Evolutionary conservation across 2,888 invertebrate species (phyloP).

Genomic region (Thera obeliscata): DNA sequence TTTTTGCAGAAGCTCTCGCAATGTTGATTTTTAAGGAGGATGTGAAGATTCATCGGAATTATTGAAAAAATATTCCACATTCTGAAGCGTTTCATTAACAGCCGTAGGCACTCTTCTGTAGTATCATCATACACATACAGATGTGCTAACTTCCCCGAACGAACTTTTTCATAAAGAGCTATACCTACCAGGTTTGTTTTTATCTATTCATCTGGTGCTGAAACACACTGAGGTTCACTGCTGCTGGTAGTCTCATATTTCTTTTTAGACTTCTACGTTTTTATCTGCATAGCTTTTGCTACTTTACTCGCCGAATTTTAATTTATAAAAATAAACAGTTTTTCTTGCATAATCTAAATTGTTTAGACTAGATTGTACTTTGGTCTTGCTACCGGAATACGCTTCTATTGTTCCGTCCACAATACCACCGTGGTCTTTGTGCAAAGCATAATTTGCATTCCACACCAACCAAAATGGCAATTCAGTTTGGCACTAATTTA

Average conservation of each 20-base stretch:
- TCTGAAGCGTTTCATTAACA: slow-evolving; percentile 16
- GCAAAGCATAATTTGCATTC: slow-evolving; percentile 37
- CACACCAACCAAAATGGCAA: slow-evolving; percentile 39
- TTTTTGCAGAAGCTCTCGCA: slow-evolving; percentile 21
- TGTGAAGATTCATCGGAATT: slow-evolving; percentile 15
- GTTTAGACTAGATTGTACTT: slow-evolving; percentile 24
- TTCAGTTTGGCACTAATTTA: slow-evolving; percentile 36
- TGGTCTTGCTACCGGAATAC: slow-evolving; percentile 16
- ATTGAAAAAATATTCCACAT: slow-evolving; percentile 30
- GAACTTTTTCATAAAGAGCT: not conserved
- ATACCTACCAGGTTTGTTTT: not conserved
- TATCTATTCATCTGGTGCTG: not conserved
- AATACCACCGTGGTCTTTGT: slow-evolving; percentile 37
- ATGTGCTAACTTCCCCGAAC: not conserved
- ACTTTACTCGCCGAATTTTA: not conserved
- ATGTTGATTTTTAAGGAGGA: slow-evolving; percentile 26
- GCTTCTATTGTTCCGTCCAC: slow-evolving; percentile 35
- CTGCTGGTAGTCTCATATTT: not conserved
- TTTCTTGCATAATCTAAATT: slow-evolving; percentile 17
- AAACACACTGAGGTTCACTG: not conserved
- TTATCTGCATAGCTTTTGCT: not conserved
- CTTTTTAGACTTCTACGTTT: not conserved
- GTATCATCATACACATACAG: no score
- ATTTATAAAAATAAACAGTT: slow-evolving; percentile 20
- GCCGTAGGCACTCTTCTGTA: not conserved